Conservation (phyloP, 2,888 invertebrate genomes). For the Hydriomena furcata region DNA sequence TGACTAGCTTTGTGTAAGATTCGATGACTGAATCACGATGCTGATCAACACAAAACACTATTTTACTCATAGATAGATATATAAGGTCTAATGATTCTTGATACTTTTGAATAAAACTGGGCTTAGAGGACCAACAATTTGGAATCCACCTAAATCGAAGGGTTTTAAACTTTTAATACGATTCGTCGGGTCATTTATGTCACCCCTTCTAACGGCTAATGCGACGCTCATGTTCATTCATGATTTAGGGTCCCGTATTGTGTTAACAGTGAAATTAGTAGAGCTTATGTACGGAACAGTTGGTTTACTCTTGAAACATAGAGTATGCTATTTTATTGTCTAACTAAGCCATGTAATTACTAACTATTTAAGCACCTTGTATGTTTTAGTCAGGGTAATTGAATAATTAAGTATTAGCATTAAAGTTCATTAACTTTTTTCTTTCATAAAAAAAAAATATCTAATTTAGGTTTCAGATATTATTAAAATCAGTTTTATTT, state of each 20-base stretch:
- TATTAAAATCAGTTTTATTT: no score
- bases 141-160: constrained; percentile 32
- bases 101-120: no score
- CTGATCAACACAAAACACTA: no score
- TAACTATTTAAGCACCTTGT: neutral
- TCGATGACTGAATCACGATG: no score
- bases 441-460: no score
- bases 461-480: no score
- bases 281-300: constrained; percentile 27
- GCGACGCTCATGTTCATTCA: constrained; percentile 71
- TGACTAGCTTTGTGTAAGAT: no score
- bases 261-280: constrained; percentile 75
- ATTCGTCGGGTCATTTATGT: constrained; percentile 56
- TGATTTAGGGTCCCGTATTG: constrained; percentile 68
- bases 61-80: no score
- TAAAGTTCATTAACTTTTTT: no score
- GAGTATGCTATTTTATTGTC: constrained; percentile 10
- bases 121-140: neutral
- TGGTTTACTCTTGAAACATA: constrained; percentile 20
- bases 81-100: no score
- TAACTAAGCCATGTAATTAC: neutral
- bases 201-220: constrained; percentile 64
- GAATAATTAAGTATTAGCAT: no score
- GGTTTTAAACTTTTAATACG: constrained; percentile 57
- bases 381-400: neutral